A percentile compares a stretch with the other conserved stretches of the same genome.
Conservation (phyloP, 2,113 vertebrate species). For the Capreolus pygargus region DNA sequence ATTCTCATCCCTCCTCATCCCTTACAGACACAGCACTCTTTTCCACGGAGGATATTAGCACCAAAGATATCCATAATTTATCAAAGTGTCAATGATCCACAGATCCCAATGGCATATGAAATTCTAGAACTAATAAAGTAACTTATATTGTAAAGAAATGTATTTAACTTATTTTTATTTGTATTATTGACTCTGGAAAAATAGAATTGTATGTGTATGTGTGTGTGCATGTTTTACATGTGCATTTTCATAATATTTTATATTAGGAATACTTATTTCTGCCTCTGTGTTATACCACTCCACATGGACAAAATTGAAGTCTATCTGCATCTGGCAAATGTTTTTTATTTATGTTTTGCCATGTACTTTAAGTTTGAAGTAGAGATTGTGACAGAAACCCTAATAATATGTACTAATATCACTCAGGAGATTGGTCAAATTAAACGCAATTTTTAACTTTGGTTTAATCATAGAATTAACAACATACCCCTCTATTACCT, state of each 20-base stretch:
- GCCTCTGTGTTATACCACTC: neutral
- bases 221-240: neutral
- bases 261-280: neutral
- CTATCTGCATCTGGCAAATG: neutral
- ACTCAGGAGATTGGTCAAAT: neutral
- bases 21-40: neutral
- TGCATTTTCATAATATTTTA: constrained; percentile 15
- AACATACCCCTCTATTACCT: neutral
- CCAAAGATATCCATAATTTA: neutral
- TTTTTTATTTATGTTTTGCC: neutral
- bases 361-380: neutral
- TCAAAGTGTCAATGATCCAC: neutral
- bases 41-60: neutral
- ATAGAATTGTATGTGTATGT: neutral
- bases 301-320: neutral
- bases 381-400: neutral
- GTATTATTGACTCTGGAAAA: constrained; percentile 1
- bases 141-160: neutral
- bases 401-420: neutral
- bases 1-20: neutral
- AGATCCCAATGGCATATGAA: neutral
- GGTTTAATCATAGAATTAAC: neutral
- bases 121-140: neutral
- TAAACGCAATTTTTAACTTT: neutral
- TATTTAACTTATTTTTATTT: neutral